These are phyloP conservation scores for Microcebus lehilahytsara DNA, from an alignment of 2,113 vertebrate genomes.

Conservation along the genomic window DNA sequence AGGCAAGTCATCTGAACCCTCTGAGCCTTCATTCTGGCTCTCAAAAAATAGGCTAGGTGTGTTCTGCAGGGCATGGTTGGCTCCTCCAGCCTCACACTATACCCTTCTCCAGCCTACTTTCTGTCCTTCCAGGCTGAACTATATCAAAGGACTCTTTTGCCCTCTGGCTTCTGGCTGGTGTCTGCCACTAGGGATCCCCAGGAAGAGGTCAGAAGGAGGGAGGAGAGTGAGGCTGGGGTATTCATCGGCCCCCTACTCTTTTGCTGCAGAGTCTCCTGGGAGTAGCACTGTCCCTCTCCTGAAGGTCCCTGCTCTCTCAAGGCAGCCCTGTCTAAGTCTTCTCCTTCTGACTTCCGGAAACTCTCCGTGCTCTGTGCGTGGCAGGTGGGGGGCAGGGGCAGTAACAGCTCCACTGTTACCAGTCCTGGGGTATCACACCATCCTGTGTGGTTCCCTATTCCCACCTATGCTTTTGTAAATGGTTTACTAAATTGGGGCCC, in stretches of 20 bases:
- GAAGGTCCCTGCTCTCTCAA: background rate
- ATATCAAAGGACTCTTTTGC: background rate
- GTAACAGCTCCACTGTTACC: background rate
- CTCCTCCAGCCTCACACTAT: background rate
- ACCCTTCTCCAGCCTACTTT: background rate
- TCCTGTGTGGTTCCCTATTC: background rate
- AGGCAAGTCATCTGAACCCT: background rate
- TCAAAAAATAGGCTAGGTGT: too few species aligned
- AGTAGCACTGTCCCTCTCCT: background rate
- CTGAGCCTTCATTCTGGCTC: background rate
- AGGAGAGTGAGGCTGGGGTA: background rate
- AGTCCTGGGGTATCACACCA: background rate
- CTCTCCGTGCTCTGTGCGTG: background rate
- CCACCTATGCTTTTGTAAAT: background rate
- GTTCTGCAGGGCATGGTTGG: background rate
- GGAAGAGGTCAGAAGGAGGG: background rate
- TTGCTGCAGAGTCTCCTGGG: background rate
- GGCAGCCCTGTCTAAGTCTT: background rate
- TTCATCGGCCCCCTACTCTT: background rate
- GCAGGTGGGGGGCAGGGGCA: background rate
- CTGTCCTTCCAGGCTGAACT: background rate
- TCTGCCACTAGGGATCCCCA: background rate
- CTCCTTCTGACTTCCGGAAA: background rate
- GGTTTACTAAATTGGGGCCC: background rate
- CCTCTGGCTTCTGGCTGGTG: background rate